Evolutionary conservation across 2,113 vertebrate species (phyloP).

Genomic region (Erinaceus europaeus): DNA sequence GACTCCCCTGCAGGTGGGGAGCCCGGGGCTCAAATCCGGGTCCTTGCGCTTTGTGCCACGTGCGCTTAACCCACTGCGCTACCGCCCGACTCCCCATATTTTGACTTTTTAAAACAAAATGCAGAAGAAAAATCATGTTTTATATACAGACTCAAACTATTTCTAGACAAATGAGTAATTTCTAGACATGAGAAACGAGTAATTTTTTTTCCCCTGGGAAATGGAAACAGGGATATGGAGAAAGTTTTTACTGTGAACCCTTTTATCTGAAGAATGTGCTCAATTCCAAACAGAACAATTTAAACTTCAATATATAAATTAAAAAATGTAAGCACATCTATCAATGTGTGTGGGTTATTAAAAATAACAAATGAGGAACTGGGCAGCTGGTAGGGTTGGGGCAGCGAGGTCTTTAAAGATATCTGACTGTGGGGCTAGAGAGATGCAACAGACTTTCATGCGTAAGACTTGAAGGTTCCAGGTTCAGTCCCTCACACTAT

Average conservation of each 20-base stretch:
- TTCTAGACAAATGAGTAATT: not conserved
- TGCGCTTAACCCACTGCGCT: no score
- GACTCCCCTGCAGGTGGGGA: no score
- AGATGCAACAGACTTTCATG: no score
- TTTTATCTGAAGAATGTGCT: constrained; percentile 2
- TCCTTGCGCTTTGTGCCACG: no score
- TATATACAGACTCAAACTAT: not conserved
- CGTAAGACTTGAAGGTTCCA: no score
- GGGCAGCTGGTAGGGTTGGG: not conserved
- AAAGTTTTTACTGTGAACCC: not conserved
- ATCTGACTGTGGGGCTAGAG: not conserved
- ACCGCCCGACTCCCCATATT: no score
- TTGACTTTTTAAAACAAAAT: not conserved
- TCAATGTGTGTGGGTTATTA: not conserved
- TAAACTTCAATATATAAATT: not conserved
- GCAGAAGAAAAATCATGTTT: not conserved
- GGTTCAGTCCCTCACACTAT: no score
- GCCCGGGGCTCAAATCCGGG: no score
- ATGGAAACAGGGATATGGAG: not conserved
- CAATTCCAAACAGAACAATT: not conserved
- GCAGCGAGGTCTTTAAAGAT: not conserved
- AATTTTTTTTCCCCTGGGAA: not conserved
- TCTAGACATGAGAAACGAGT: not conserved
- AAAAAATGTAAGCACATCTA: not conserved
- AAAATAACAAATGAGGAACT: not conserved